Evolutionary conservation across 2,797 vertebrate genomes (phyloP).

Genomic region (Percopsis omiscomaycus): DNA sequence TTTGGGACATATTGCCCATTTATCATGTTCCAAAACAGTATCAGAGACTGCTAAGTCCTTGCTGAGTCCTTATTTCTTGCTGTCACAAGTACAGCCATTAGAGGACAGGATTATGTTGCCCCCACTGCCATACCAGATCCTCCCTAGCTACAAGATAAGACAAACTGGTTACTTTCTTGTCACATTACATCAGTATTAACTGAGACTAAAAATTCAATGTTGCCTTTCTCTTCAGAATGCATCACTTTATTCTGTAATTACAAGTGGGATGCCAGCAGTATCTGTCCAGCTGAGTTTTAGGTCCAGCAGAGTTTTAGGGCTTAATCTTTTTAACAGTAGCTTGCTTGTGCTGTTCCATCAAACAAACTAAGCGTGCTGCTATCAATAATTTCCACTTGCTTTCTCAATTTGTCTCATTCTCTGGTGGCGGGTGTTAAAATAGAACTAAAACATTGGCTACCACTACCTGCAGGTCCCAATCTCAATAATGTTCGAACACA

Average conservation of each 20-base stretch:
- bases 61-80: slow-evolving; percentile 44
- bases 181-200: slow-evolving; percentile 70
- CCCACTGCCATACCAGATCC: slow-evolving; percentile 63
- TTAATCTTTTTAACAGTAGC: slow-evolving; percentile 29
- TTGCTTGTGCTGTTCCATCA: no score
- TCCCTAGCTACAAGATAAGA: slow-evolving; percentile 64
- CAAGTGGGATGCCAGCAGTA: slow-evolving; percentile 47
- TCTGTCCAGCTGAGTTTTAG: slow-evolving; percentile 18
- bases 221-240: slow-evolving; percentile 50
- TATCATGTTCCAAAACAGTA: background rate
- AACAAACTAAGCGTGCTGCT: no score
- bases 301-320: slow-evolving; percentile 33
- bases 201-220: slow-evolving; percentile 64
- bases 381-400: no score
- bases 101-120: slow-evolving; percentile 51
- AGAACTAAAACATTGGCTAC: no score
- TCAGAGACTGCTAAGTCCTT: slow-evolving; percentile 26
- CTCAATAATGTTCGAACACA: no score
- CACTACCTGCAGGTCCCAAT: no score
- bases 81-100: slow-evolving; percentile 55
- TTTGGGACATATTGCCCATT: background rate
- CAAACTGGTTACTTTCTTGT: slow-evolving; percentile 75
- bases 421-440: no score
- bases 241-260: slow-evolving; percentile 47
- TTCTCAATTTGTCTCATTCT: no score